Evolutionary conservation across 2,113 vertebrate species (phyloP).

Genomic region (Corvus moneduloides): DNA sequence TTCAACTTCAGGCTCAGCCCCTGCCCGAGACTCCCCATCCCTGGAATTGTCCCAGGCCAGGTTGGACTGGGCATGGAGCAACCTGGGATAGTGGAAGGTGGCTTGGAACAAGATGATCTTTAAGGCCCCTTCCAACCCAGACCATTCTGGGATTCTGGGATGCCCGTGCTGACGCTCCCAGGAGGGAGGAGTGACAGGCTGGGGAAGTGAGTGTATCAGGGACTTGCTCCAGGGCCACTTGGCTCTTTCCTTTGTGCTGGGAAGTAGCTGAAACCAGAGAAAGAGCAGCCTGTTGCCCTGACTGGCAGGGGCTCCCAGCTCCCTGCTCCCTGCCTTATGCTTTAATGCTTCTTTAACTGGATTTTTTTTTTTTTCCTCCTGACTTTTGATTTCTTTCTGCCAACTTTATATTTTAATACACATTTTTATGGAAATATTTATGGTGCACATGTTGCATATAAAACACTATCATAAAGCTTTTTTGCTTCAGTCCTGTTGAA

Average conservation of each 20-base stretch:
- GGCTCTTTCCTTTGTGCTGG: not conserved
- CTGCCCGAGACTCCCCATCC: rapidly evolving
- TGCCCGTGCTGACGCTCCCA: not conserved
- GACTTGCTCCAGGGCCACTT: not conserved
- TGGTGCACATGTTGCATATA: conserved; percentile 70
- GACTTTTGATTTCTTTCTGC: conserved; percentile 69
- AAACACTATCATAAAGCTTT: conserved; percentile 70
- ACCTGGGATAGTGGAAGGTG: rapidly evolving
- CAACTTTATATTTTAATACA: conserved; percentile 69
- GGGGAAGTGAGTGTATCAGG: not conserved
- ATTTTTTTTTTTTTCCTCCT: not conserved
- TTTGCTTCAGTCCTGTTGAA: conserved; percentile 64
- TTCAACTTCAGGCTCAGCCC: not conserved
- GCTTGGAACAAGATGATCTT: rapidly evolving
- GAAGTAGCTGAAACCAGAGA: conserved; percentile 16
- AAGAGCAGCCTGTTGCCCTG: conserved; percentile 15
- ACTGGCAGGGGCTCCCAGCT: conserved; percentile 34
- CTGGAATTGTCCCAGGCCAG: not conserved
- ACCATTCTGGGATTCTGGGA: not conserved
- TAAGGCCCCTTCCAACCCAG: not conserved
- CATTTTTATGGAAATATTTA: conserved; percentile 79
- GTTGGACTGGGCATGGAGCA: not conserved
- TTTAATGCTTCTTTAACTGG: conserved; percentile 35
- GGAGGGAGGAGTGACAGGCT: not conserved
- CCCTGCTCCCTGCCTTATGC: not conserved